Conservation (phyloP, 2,888 invertebrate genomes). For the Eilema caniola region DNA sequence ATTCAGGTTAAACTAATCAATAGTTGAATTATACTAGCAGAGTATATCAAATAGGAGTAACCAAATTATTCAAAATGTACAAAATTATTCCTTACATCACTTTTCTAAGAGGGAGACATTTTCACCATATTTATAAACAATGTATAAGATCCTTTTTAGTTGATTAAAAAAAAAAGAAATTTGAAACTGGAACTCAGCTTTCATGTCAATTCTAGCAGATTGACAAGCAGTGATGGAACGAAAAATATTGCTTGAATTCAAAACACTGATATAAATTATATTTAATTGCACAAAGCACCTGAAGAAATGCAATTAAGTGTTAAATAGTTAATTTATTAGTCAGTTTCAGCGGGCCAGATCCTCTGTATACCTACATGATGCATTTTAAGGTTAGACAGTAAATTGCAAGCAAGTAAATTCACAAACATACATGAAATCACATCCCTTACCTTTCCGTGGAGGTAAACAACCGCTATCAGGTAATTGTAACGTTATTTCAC, state of each 20-base stretch:
- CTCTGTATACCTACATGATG: conserved; percentile 57
- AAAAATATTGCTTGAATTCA: conserved; percentile 17
- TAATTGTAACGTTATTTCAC: conserved; percentile 71
- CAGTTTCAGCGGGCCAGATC: conserved; percentile 45
- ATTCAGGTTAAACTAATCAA: neutral
- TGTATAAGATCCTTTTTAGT: conserved; percentile 11
- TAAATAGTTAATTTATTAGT: conserved; percentile 34
- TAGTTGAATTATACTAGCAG: neutral
- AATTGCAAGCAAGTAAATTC: conserved; percentile 34
- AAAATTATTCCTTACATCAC: conserved; percentile 9
- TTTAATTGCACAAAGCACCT: conserved; percentile 29
- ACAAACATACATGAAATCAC: conserved; percentile 54
- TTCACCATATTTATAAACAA: neutral
- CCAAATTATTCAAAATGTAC: neutral
- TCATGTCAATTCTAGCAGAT: conserved; percentile 48
- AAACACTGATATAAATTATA: conserved; percentile 17
- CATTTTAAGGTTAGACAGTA: conserved; percentile 71
- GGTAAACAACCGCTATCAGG: conserved; percentile 76
- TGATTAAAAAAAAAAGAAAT: conserved; percentile 2
- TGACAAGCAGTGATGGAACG: conserved; percentile 46
- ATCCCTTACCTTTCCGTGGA: conserved; percentile 76
- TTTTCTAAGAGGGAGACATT: neutral
- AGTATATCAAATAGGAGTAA: neutral
- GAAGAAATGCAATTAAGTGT: conserved; percentile 28
- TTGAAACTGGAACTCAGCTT: neutral